Base-by-base conservation (phyloP, 2,797 vertebrate genomes). In the Siniperca obscura region DNA sequence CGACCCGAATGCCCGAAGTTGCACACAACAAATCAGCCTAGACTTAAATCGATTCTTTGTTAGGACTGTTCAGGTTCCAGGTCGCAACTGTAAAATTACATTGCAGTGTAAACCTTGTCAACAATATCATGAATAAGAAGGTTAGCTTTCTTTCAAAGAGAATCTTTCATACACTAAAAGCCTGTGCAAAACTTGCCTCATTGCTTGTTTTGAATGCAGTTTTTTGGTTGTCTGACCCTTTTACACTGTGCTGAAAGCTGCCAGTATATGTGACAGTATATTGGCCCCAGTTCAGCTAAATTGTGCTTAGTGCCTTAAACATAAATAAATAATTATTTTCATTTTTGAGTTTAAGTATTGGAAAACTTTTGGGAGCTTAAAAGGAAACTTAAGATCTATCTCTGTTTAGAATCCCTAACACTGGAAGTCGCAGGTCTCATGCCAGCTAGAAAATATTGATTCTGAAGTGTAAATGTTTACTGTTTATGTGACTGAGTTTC, bases 401-500 rank as follows among this genome's bases (percentile, higher is more conserved):
- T 66, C 42, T 80, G 27, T 42, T 1, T 22, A 53, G 27, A 19
- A 5, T 64, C 50, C 25, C 13, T 52, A 59, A 67, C 64, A 21
- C n/a, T n/a, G 52, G 52, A 27, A 57, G n/a, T 44, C 0, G 1
- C 21, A 38, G 66, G 53, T 73, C 76, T 53, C 40, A 62, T 27
- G 71, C 27, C 62, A 57, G 52, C 56, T 13, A 46, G 27, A 70
- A 70, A 64, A 76, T 76, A 76, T 69, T 25, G 80, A 75, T 82
- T 74, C 44, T 46, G 14, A 61, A 42, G 38, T 27, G 44, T 22
- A 57, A 68, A 68, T 64, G 17, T 74, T 69, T 76, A 5, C 22
- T 74, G 6, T 59, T 77, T 61, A 64, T 62, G 56, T 27, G 21
- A 36, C 36, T 25, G 36, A 70, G 7, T 57, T 76, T 50, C 44